Base-by-base conservation (phyloP, 1,140 invertebrate species). In the Melitaea cinxia region DNA sequence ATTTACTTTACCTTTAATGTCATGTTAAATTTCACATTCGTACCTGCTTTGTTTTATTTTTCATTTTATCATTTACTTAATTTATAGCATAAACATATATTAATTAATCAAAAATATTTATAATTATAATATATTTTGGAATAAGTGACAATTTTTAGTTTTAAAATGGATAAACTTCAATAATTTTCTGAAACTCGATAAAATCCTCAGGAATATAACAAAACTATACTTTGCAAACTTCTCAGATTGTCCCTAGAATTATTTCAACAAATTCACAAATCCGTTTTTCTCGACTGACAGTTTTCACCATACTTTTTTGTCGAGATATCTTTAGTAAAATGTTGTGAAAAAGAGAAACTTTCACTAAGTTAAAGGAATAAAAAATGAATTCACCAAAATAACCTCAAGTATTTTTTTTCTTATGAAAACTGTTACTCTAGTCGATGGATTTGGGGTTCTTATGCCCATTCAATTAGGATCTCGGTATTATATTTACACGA, bases 211-310 rank as follows among this genome's bases (percentile, higher is more conserved):
- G 54, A 60, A 60, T 52, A 52, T 47, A 50, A 60, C 57, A 60
- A 50, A 50, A 60, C 12, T 60, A 50, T 50, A 10, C n/a, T 52
- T 58, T 30, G 30, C 35, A 58, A 64, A 64, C 61, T 52, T 42
- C 33, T 26, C n/a, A 65, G 53, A 65, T 65, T 65, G 45, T 58
- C 33, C 23, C 47, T 30, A 15, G 45, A 21, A 65, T 58, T 39
- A 42, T 65, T 59, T 57, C 33, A 21, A 39, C 28, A 65, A 58
- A 58, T 65, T 65, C 26, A 58, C 55, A 37, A 30, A 49, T 57
- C 42, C 54, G 37, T 65, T 64, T 62, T 50, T 19, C 26, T 14
- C 26, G 26, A 30, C 56, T 45, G 33, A 28, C 26, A 33, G 56
- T 47, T 19, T 59, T 35, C 42, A 15, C 42, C 3, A 21, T 12